Evolutionary conservation across 2,888 invertebrate species (phyloP).

Genomic region (Encarsia formosa): DNA sequence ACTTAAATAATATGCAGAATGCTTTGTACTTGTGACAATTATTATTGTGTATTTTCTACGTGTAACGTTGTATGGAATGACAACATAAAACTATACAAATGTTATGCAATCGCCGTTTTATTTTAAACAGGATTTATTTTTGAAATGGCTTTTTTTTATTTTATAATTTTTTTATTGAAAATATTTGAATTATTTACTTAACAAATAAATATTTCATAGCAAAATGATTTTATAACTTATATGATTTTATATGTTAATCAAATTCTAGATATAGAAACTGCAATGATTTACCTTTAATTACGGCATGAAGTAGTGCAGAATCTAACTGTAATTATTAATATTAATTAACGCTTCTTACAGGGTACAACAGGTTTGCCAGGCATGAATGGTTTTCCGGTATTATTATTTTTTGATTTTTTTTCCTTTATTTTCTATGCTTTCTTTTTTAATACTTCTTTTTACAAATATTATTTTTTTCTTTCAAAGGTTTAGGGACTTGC

Average conservation of each 20-base stretch:
- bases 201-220: background rate
- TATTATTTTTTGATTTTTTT: conserved; percentile 55
- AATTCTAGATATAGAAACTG: background rate
- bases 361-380: conserved; percentile 77
- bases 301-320: conserved; percentile 23
- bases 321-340: conserved; percentile 39
- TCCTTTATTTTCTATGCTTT: conserved; percentile 35
- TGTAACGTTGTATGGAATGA: too few relatives aligned
- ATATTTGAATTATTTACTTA: too few relatives aligned
- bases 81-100: too few relatives aligned
- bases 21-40: too few relatives aligned
- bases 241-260: background rate
- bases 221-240: background rate
- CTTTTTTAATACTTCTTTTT: background rate
- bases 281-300: too few relatives aligned
- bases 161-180: too few relatives aligned
- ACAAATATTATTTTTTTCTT: background rate
- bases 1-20: conserved; percentile 6
- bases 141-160: too few relatives aligned
- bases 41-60: too few relatives aligned
- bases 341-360: conserved; percentile 57
- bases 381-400: conserved; percentile 89
- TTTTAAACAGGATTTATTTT: too few relatives aligned
- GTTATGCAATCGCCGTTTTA: too few relatives aligned
- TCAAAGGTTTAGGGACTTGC: conserved; percentile 15